Base-by-base conservation (phyloP, 2,797 vertebrate genomes). In the Iguana delicatissima region DNA sequence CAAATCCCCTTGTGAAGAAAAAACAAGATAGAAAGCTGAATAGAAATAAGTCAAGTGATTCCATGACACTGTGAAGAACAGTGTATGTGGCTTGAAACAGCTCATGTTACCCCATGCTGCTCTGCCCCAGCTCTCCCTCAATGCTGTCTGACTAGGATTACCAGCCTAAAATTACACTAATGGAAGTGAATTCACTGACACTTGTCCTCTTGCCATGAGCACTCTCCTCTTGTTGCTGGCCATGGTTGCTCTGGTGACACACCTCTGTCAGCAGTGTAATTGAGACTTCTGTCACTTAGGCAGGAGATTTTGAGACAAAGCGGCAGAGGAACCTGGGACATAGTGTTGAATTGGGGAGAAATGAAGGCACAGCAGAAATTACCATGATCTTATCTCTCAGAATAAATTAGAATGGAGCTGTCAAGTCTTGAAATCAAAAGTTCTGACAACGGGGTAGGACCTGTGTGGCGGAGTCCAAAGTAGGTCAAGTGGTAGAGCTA, bases 181-280 rank as follows among this genome's bases (percentile, higher is more conserved):
- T 89, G 85, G 88, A 88, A 88, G 82, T 90, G 85, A 91, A 80
- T 91, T 87, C 79, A n/a, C 55, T 88, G 92, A 93, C 85, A 89
- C 59, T 88, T 88, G 74, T 88, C 77, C 87, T 62, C 77, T 88
- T 91, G 76, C 85, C 69, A 29, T 89, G 77, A 91, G 85, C 81
- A 18, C 32, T 76, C 86, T 88, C 86, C 88, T 91, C 77, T 89
- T 42, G 42, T 80, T 69, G 50, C 85, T 87, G 88, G 50, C 88
- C 72, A 72, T 0, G 5, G 94, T 96, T 96, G 92, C 94, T 92
- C 93, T 67, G 83, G 93, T 83, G 94, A 97, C 93, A 91, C 0
- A 0, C 81, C 79, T 91, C 89, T 86, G 35, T 81, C 7, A 64
- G 81, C 88, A 95, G 79, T 91, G 91, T 93, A 82, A 0, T 91